Base-by-base conservation (phyloP, 1,140 invertebrate species). In the Diplogasteroides magnus region DNA sequence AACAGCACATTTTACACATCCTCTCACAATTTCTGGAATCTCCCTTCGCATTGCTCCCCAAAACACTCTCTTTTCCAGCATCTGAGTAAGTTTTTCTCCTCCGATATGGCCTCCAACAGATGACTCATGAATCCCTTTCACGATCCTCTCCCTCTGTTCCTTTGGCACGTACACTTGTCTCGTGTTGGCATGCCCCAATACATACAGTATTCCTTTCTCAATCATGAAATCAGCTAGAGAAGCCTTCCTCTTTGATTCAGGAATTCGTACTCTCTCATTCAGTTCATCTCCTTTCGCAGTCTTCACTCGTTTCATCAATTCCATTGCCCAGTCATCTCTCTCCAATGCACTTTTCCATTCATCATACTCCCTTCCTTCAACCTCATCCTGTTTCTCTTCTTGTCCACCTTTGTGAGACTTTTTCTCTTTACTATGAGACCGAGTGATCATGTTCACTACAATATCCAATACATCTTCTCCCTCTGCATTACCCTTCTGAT, bases 21-120 rank as follows among this genome's bases (percentile, higher is more conserved):
- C 1, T 27, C 25, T 60, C 2, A 57, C 31, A 27, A 26, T 2
- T 23, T n/a, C 28, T 27, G 37, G 28, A 19, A 68, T 37, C 13
- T 11, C 25, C 2, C 15, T 28, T 27, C 37, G 32, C 66, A 68
- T 68, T 23, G 55, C 26, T 1, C 19, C 25, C 66, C 66, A 68
- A 27, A 26, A 68, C 25, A 37, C 31, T 13, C 27, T 37, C n/a
- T 31, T 68, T 3, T 29, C 25, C 58, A 68, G 19, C 13, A 26
- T 11, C 27, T 37, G 23, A 0, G 13, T 1, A 0, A 68, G 26
- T 37, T 68, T 68, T 32, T 61, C 14, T 0, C 6, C 11, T 1
- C 66, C 66, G 25, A 68, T 37, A 37, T 68, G 66, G 2, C 66
- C 66, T 2, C 57, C 56, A 2, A 31, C 1, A 11, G 15, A 27